Percentiles rank a stretch among this genome's conserved stretches.
Conservation (phyloP, 2,113 vertebrate species). For the Pteronura brasiliensis region DNA sequence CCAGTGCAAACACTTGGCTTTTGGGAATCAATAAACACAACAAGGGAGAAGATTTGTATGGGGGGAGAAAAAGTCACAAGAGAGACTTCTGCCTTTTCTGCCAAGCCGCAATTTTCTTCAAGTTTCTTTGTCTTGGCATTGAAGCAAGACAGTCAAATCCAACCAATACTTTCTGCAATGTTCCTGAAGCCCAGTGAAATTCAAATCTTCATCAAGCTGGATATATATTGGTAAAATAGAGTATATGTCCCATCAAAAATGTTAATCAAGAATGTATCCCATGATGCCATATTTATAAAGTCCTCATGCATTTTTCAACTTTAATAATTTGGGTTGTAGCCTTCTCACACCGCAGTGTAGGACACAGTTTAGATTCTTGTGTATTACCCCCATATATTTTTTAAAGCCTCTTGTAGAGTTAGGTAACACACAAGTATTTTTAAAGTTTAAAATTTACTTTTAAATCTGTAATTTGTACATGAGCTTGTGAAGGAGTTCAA, state of each 20-base stretch:
- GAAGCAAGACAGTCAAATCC: not conserved
- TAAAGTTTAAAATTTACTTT: not conserved
- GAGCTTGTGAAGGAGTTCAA: not conserved
- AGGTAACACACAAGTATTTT: not conserved
- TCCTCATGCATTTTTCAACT: not conserved
- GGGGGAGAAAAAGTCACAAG: not conserved
- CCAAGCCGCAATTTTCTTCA: conserved; percentile 16
- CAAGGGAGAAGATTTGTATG: not conserved
- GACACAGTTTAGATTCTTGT: not conserved
- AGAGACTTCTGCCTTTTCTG: not conserved
- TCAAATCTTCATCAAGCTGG: not conserved
- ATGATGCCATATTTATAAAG: not conserved
- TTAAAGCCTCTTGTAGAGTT: not conserved
- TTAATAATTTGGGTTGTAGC: not conserved
- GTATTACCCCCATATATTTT: not conserved
- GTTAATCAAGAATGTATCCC: not conserved
- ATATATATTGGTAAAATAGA: not conserved
- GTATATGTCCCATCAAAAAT: not conserved
- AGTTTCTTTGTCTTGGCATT: not conserved
- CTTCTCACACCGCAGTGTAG: not conserved
- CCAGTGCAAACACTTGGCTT: conserved; percentile 2
- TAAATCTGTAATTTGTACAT: not conserved
- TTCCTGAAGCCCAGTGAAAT: not conserved
- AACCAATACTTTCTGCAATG: not conserved
- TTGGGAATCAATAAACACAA: conserved; percentile 14